A percentile compares a stretch with the other conserved stretches of the same genome.
These are phyloP conservation scores for Macrotis lagotis DNA, from an alignment of 2,113 vertebrate species.

Conservation along the genomic window DNA sequence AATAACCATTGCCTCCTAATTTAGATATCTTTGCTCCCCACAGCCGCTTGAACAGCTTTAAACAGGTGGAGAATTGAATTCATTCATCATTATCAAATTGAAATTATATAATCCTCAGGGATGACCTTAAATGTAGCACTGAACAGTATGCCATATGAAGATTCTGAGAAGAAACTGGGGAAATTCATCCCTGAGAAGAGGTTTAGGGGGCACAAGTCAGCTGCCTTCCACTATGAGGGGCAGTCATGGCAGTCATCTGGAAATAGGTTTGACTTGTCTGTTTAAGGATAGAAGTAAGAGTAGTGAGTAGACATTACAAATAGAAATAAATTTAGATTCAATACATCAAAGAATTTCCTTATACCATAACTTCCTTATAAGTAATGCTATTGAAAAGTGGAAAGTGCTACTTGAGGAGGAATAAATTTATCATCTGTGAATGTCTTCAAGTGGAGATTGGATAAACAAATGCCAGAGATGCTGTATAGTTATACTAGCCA, in stretches of 20 bases:
- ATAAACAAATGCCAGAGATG: background rate
- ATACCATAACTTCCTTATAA: background rate
- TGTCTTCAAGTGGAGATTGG: background rate
- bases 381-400: background rate
- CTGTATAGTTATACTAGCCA: background rate
- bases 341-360: background rate
- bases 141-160: background rate
- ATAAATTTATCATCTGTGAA: background rate
- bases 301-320: background rate
- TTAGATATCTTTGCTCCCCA: background rate
- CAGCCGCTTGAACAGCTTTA: background rate
- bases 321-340: background rate
- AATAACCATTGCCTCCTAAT: background rate
- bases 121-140: background rate
- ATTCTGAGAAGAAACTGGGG: background rate
- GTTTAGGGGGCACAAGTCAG: background rate
- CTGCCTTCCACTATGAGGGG: background rate
- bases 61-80: background rate
- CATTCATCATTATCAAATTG: background rate
- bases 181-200: background rate
- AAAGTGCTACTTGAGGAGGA: background rate
- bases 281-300: background rate
- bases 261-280: background rate
- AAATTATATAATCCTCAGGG: background rate
- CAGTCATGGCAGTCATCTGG: background rate